Evolutionary conservation across 2,888 invertebrate species (phyloP), one percentile per base, ranked within the genome.

Genomic region (Margaritifera margaritifera): DNA sequence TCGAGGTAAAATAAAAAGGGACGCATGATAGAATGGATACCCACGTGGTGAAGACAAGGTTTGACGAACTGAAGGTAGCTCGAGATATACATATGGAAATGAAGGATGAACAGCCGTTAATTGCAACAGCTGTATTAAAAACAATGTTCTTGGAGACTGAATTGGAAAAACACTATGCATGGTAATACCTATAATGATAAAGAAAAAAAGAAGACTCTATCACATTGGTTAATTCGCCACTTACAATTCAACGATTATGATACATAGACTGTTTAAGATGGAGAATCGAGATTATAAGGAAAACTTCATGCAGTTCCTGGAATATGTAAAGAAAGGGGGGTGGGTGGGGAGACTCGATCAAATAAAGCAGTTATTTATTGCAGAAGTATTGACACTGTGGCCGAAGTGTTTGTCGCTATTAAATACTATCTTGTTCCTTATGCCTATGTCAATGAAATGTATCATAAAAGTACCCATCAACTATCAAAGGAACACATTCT

Each of bases 361-460:
- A 72, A 74, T 52, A 74, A 76, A 68, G 64, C 24, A n/a, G 56
- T 75, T 24, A 66, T 78, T 27, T 75, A 71, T 56, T 78, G 76
- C 57, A 27, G 74, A n/a, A 64, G 69, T 27, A 72, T 78, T 22
- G 71, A 77, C 52, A 61, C 57, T 6, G 76, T 73, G 6, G 68
- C 76, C 20, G 71, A 77, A 62, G 50, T 71, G 15, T 75, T 77
- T 63, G 51, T 71, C 8, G 58, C 61, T 3, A 31, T 79, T 5
- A 74, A 68, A 64, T 64, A 69, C 15, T 54, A 54, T 54, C 56
- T 75, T 18, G 72, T 74, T 25, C 15, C 42, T 11, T 11, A 58
- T 22, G 69, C 74, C 6, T 78, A 74, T 67, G 62, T 24, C 11
- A 64, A 71, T 18, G 74, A 78, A 62, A 76, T 78, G 73, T 78